Base-by-base conservation (phyloP, 2,797 vertebrate species). In the Enteromius thamalakanensis region DNA sequence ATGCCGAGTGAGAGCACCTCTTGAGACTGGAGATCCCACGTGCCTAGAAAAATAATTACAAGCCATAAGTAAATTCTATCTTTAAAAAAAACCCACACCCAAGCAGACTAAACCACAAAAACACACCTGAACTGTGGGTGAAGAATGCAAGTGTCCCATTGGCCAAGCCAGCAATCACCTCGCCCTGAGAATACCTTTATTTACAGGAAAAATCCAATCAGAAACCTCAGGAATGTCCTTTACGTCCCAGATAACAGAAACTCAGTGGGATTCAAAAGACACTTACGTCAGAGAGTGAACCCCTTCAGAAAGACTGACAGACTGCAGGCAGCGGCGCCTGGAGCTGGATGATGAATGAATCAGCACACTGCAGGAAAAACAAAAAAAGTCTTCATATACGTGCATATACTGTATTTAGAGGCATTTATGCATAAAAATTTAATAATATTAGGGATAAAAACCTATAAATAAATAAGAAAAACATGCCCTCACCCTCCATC, bases 91-190 rank as follows among this genome's bases (percentile, higher is more conserved):
- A 7, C 1, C 6, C 0, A 29, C 3, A 76, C 32, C n/a, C 21
- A n/a, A 10, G 51, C 0, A 9, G 47, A 15, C 37, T 53, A 79
- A 32, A 45, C 81, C 0, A 42, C 9, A 58, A 49, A 49, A 51
- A 84, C 14, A 45, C 91, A 96, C 96, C 94, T 89, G 91, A 81
- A 79, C 85, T 87, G 77, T 94, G 92, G 55, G 89, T 93, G 86
- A 96, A 96, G 90, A 96, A 95, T 12, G 93, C 93, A 78, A 96
- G 90, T 6, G 94, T 94, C 65, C 96, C 96, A 75, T 96, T 93
- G 78, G 93, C 94, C 89, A 96, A 92, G 70, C 95, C 93, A 68
- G 94, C 94, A 14, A 95, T 90, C 23, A 96, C 94, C n/a, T 90
- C 93, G 88, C 90, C 91, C 69, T 92, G 91, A 40, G 91, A 91